Conservation (phyloP, 2,113 vertebrate species). For the Amphilophus citrinellus region DNA sequence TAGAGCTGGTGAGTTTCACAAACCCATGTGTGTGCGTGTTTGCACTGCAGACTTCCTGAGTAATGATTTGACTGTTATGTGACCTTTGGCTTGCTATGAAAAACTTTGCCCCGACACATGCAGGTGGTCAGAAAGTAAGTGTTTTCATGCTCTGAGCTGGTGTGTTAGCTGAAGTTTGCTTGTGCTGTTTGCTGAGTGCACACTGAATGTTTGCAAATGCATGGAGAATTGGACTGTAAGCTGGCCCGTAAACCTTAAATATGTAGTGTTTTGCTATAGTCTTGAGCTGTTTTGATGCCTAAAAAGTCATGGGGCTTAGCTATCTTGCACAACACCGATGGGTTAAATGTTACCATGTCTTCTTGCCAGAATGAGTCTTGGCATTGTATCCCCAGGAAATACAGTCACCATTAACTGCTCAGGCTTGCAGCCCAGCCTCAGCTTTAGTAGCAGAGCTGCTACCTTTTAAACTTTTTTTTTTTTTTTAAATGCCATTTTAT, state of each 20-base stretch:
- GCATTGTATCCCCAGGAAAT: background rate
- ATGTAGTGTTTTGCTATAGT: background rate
- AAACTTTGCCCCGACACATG: background rate
- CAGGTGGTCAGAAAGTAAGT: background rate
- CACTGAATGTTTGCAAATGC: background rate
- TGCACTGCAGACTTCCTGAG: background rate
- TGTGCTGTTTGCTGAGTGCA: background rate
- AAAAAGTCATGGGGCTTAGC: background rate
- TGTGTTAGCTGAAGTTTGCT: background rate
- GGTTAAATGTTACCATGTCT: background rate
- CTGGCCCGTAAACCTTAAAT: background rate
- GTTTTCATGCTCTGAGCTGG: background rate
- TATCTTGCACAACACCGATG: background rate
- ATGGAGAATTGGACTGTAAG: background rate
- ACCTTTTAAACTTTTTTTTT: background rate
- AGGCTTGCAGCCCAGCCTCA: background rate
- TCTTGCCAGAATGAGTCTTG: background rate
- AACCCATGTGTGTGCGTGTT: background rate
- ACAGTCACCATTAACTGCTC: background rate
- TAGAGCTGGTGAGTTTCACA: constrained; percentile 7
- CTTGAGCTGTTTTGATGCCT: background rate
- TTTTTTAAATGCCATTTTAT: background rate
- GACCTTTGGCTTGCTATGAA: constrained; percentile 33
- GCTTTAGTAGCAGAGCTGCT: background rate
- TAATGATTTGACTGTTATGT: constrained; percentile 6